Evolutionary conservation across 2,888 invertebrate genomes (phyloP).

Genomic region (Hylaea fasciaria): DNA sequence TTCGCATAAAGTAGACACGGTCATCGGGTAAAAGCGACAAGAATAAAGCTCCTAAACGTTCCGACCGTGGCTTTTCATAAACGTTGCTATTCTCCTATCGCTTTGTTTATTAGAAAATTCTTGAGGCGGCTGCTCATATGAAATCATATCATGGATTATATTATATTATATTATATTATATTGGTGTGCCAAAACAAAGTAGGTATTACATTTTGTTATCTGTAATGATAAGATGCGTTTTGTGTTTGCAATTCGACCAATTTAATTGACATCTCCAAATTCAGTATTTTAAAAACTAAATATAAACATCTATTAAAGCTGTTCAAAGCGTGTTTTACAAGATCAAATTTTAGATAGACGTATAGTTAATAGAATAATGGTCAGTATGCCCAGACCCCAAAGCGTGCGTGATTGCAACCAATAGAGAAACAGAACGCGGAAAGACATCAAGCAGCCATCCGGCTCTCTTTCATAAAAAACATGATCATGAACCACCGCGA

Average conservation of each 20-base stretch:
- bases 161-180: constrained; percentile 10
- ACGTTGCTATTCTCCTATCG: constrained; percentile 39
- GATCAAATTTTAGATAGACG: not conserved
- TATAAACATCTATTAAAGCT: not conserved
- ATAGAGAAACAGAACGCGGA: constrained; percentile 4
- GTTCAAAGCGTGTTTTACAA: no score
- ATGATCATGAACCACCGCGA: constrained; percentile 4
- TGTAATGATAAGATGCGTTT: no score
- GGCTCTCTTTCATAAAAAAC: constrained; percentile 13
- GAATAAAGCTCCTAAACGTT: constrained; percentile 57
- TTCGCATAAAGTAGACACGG: constrained; percentile 60
- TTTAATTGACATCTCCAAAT: no score
- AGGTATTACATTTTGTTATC: no score
- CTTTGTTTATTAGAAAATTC: constrained; percentile 47
- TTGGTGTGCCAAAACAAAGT: not conserved
- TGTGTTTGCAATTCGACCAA: no score
- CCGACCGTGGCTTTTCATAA: constrained; percentile 50
- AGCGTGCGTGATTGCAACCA: constrained; percentile 23
- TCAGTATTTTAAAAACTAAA: not conserved
- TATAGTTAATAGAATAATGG: not conserved
- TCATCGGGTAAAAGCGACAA: constrained; percentile 58
- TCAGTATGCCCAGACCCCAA: not conserved
- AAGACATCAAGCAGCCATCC: constrained; percentile 14
- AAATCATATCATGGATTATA: constrained; percentile 17
- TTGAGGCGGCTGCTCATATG: constrained; percentile 34